Base-by-base conservation (phyloP, 2,888 invertebrate genomes). In the Cryptocephalus primarius region DNA sequence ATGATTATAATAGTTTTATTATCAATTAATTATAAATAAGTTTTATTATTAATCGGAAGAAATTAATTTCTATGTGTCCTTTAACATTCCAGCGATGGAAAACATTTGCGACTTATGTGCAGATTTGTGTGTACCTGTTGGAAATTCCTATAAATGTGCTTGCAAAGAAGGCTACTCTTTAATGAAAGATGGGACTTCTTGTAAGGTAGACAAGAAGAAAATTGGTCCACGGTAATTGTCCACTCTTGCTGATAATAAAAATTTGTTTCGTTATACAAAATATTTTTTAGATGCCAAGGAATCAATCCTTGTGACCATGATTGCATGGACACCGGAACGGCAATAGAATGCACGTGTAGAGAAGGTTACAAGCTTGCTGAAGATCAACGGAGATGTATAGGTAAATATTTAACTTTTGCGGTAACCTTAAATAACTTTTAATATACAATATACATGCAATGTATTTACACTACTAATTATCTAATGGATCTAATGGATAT, bases 251-350 rank as follows among this genome's bases (percentile, higher is more conserved):
- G 22, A 4, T 6, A 22, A 22, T 22, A 22, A n/a, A n/a, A n/a
- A 22, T 22, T 22, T 22, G 6, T 22, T 22, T 22, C 22, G 3
- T 22, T 22, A 22, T 22, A 22, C 2, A 22, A 22, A 22, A 22
- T 22, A 22, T 6, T 22, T 22, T 22, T 33, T 33, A 68, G 83
- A 54, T 85, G 85, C 57, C 75, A 75, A 54, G 71, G 72, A 0
- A 73, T 73, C 8, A 86, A 85, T 62, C 82, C 81, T 0, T 88
- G 88, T 60, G 79, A 84, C 46, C 87, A 88, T 53, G 76, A 78
- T 39, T 88, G 88, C 61, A 73, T 75, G 3, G 85, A 86, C 60
- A 83, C 81, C 10, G 84, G 83, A 0, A 68, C 76, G 0, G 76
- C 79, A 1, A 75, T 86, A 1, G 76, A 77, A 54, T 89, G 89